Percentiles rank a stretch among this genome's conserved stretches.
phyloP scores from a whole-genome alignment of 2,888 invertebrate species.

The Folsomia manolachei region DNA sequence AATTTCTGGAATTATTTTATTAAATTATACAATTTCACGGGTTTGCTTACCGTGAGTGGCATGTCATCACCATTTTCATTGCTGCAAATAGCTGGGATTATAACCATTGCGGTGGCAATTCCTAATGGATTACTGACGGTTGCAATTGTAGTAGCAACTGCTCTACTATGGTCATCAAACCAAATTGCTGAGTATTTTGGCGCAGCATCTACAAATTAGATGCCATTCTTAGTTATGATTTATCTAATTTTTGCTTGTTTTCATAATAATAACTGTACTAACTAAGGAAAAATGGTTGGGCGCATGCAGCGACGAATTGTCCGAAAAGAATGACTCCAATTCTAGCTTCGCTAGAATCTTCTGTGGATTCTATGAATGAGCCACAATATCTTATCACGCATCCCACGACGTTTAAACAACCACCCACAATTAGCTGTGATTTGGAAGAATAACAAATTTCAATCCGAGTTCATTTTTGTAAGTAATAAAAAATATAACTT shows the following conservation, averaged over 20 bases:
- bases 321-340: constrained; percentile 26
- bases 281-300: constrained; percentile 33
- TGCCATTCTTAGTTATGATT: too few relatives aligned
- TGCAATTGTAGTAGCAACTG: constrained; percentile 32
- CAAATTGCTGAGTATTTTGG: constrained; percentile 37
- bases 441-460: neutral
- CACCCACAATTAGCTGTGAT: constrained; percentile 26
- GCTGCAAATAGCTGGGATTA: constrained; percentile 23
- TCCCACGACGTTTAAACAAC: constrained; percentile 27
- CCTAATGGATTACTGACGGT: constrained; percentile 31
- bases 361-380: constrained; percentile 27
- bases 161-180: constrained; percentile 32
- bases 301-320: constrained; percentile 33
- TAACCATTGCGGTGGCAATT: constrained; percentile 30
- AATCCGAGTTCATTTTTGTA: neutral
- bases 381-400: constrained; percentile 25
- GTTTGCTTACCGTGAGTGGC: constrained; percentile 31
- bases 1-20: neutral
- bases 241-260: too few relatives aligned
- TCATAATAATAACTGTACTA: too few relatives aligned
- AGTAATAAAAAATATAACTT: constrained; percentile 6
- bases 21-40: neutral
- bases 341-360: constrained; percentile 14
- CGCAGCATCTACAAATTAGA: too few relatives aligned
- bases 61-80: constrained; percentile 23